Conservation (phyloP, 2,113 vertebrate genomes). For the Pseudopipra pipra region DNA sequence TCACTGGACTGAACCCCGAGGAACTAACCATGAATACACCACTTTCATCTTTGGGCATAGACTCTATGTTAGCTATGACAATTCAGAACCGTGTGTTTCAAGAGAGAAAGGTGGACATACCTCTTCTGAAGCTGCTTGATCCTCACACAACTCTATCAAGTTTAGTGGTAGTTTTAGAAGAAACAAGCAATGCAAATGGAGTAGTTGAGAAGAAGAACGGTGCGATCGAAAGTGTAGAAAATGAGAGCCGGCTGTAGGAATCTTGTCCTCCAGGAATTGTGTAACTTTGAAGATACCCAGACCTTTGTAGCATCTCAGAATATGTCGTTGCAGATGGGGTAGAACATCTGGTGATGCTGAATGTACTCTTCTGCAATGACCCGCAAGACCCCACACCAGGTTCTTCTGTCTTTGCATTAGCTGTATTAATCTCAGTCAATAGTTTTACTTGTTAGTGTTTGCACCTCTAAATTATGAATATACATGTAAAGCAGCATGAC, state of each 20-base stretch:
- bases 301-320: not conserved
- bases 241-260: not conserved
- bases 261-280: not conserved
- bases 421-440: not conserved
- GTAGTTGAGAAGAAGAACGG: not conserved
- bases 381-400: not conserved
- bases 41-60: slow-evolving; percentile 78
- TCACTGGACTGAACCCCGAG: slow-evolving; percentile 42
- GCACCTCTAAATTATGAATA: not conserved
- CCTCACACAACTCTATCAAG: slow-evolving; percentile 75
- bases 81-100: slow-evolving; percentile 81
- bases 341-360: not conserved
- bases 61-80: slow-evolving; percentile 86
- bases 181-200: not conserved
- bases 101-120: slow-evolving; percentile 78
- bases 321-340: not conserved
- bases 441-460: not conserved
- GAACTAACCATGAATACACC: slow-evolving; percentile 71
- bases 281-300: too few relatives aligned
- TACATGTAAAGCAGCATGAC: not conserved
- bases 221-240: not conserved
- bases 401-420: not conserved
- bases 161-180: slow-evolving; percentile 67
- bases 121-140: slow-evolving; percentile 79
- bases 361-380: not conserved